phyloP scores from a whole-genome alignment of 2,888 invertebrate species.

The Steinernema scapterisci region DNA sequence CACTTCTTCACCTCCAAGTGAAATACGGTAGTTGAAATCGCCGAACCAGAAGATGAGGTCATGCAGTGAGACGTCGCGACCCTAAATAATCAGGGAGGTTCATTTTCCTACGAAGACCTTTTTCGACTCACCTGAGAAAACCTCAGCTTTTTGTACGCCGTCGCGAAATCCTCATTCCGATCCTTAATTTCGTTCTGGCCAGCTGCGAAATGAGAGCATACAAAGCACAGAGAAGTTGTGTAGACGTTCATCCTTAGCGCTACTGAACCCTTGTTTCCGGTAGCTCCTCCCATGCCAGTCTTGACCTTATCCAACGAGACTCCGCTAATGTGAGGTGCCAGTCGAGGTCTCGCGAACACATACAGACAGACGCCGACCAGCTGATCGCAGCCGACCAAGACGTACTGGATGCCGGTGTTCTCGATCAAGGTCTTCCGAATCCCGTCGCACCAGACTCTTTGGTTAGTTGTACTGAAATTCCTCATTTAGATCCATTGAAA shows the following conservation, averaged over 20 bases:
- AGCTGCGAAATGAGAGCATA: conserved; percentile 98
- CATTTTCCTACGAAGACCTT: background rate
- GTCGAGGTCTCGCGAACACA: conserved; percentile 86
- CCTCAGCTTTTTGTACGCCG: conserved; percentile 82
- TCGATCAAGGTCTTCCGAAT: conserved; percentile 76
- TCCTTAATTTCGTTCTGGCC: conserved; percentile 93
- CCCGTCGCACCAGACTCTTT: conserved; percentile 92
- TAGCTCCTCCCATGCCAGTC: conserved; percentile 96
- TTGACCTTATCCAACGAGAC: conserved; percentile 75
- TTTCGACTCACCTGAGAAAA: conserved; percentile 67
- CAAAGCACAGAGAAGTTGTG: conserved; percentile 87
- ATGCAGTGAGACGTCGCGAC: conserved; percentile 86
- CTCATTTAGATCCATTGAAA: background rate
- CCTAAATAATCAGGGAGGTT: conserved; percentile 70
- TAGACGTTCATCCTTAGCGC: conserved; percentile 78
- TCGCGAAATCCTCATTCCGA: conserved; percentile 92
- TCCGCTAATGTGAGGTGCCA: conserved; percentile 79
- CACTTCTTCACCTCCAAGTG: conserved; percentile 79
- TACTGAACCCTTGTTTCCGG: conserved; percentile 72
- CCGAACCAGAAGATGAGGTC: conserved; percentile 99
- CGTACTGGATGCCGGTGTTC: conserved; percentile 45
- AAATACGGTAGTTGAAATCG: conserved; percentile 97
- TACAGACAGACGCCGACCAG: conserved; percentile 87
- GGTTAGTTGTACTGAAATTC: conserved; percentile 80
- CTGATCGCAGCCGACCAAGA: conserved; percentile 54